A percentile compares a stretch with the other conserved stretches of the same genome.
Evolutionary conservation across 2,888 invertebrate species (phyloP).

Genomic region (Caenorhabditis macrosperma): DNA sequence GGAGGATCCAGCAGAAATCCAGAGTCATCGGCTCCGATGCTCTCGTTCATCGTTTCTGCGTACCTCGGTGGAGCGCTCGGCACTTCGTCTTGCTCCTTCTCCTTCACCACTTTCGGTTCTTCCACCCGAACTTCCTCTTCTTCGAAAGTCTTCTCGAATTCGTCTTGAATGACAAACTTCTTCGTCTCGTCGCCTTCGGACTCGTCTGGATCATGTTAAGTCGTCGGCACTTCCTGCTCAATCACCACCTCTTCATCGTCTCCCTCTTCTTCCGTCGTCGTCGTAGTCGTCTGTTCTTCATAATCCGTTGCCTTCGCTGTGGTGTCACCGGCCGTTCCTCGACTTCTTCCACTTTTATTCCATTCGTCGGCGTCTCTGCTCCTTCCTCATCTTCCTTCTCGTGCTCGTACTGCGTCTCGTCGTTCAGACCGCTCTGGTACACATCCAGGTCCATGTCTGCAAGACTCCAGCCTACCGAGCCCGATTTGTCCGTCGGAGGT

Average conservation of each 20-base stretch:
- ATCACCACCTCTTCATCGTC: neutral
- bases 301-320: neutral
- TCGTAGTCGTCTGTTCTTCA: too few relatives aligned
- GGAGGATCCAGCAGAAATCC: conserved; percentile 29
- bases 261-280: neutral
- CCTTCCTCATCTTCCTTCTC: conserved; percentile 20
- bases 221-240: neutral
- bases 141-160: conserved; percentile 34
- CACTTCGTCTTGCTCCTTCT: neutral
- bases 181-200: conserved; percentile 47
- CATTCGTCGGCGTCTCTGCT: neutral
- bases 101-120: neutral
- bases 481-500: neutral
- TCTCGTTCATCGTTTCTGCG: neutral
- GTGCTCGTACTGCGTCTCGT: conserved; percentile 24
- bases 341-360: neutral
- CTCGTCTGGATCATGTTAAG: conserved; percentile 23
- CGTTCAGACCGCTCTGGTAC: conserved; percentile 4
- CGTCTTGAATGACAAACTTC: conserved; percentile 21
- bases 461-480: neutral
- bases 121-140: conserved; percentile 8
- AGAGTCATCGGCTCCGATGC: conserved; percentile 41
- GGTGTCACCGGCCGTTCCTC: neutral
- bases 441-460: conserved; percentile 10
- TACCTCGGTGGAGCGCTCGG: neutral